Evolutionary conservation across 2,113 vertebrate genomes (phyloP).

Genomic region (Etia nguti): DNA sequence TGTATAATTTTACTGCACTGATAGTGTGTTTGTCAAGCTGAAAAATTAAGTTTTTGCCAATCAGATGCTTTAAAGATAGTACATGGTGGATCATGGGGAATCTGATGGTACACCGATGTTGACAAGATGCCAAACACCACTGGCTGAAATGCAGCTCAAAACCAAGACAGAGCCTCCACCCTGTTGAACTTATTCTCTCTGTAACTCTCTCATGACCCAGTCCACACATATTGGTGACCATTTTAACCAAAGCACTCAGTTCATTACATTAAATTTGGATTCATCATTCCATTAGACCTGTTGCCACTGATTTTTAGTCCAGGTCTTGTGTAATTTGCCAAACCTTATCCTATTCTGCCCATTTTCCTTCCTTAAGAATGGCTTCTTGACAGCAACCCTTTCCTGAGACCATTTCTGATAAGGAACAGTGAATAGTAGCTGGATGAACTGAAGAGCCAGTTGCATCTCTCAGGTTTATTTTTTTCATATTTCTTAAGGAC

Average conservation of each 20-base stretch:
- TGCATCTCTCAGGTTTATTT: neutral
- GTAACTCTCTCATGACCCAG: neutral
- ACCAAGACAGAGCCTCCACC: neutral
- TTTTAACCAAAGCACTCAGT: neutral
- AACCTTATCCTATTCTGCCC: accelerated
- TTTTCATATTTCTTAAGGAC: neutral
- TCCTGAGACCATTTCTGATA: neutral
- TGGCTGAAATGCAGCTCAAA: neutral
- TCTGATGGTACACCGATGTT: neutral
- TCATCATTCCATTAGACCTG: neutral
- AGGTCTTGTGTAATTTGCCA: neutral
- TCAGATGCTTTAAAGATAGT: neutral
- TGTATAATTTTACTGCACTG: neutral
- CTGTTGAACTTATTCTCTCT: neutral
- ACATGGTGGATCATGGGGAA: neutral
- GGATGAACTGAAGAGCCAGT: neutral
- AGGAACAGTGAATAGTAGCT: neutral
- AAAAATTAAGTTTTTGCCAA: neutral
- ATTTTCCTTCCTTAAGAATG: neutral
- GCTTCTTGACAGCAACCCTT: neutral
- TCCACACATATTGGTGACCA: neutral
- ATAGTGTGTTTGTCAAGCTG: neutral
- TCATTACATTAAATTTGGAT: neutral
- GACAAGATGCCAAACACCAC: neutral
- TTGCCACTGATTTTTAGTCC: neutral